phyloP scores from a whole-genome alignment of 1,140 invertebrate genomes.

The Orchestia grillus region DNA sequence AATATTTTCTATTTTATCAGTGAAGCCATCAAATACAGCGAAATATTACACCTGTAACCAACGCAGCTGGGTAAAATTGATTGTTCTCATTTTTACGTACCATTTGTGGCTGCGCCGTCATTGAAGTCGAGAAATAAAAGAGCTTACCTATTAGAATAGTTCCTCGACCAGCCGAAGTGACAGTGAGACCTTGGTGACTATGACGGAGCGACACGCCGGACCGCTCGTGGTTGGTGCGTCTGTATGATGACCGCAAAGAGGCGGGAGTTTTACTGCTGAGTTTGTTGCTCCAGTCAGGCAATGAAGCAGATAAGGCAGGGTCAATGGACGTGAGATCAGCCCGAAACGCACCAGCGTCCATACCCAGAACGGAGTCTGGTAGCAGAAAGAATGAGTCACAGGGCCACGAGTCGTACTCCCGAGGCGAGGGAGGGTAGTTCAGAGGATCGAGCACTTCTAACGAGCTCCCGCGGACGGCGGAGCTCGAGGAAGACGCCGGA shows the following conservation, averaged over 20 bases:
- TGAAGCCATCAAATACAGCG: too few species aligned
- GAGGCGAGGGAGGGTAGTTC: slow-evolving; percentile 57
- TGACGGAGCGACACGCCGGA: slow-evolving; percentile 64
- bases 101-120: not conserved
- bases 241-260: slow-evolving; percentile 35
- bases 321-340: slow-evolving; percentile 66
- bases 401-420: slow-evolving; percentile 67
- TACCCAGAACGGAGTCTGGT: slow-evolving; percentile 65
- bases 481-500: slow-evolving; percentile 62
- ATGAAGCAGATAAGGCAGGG: slow-evolving; percentile 64
- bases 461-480: slow-evolving; percentile 39
- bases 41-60: too few species aligned
- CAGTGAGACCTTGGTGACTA: slow-evolving; percentile 65
- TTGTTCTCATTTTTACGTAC: too few species aligned
- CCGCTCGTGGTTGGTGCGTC: slow-evolving; percentile 57
- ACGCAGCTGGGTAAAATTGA: too few species aligned
- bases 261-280: slow-evolving; percentile 8
- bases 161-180: slow-evolving; percentile 64
- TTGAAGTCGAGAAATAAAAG: slow-evolving; percentile 42
- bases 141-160: slow-evolving; percentile 67
- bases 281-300: slow-evolving; percentile 63
- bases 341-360: slow-evolving; percentile 66
- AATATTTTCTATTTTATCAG: too few species aligned
- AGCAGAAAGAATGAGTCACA: slow-evolving; percentile 67
- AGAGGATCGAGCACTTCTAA: slow-evolving; percentile 39